phyloP scores from a whole-genome alignment of 2,113 vertebrate species.

The Pseudorasbora parva region DNA sequence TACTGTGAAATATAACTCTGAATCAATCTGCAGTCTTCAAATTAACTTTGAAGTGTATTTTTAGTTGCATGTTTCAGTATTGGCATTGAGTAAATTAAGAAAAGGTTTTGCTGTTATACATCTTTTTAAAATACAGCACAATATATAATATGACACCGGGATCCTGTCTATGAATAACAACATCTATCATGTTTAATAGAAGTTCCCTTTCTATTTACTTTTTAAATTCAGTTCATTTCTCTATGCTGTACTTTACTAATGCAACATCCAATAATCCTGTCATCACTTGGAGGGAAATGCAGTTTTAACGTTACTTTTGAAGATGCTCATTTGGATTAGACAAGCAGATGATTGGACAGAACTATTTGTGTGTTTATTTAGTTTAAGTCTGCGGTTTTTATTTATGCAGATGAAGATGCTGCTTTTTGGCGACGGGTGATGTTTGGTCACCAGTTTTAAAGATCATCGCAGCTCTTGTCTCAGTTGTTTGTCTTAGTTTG shows the following conservation, averaged over 20 bases:
- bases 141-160: background rate
- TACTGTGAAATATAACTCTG: background rate
- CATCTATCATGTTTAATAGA: background rate
- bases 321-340: slow-evolving; percentile 21
- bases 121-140: background rate
- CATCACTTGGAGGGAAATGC: slow-evolving; percentile 8
- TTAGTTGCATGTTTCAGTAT: background rate
- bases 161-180: background rate
- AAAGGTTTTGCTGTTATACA: background rate
- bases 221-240: background rate
- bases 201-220: background rate
- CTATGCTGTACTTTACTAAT: background rate
- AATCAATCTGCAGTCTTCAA: background rate
- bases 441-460: slow-evolving; percentile 46
- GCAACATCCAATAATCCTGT: slow-evolving; percentile 8
- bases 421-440: slow-evolving; percentile 7
- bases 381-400: slow-evolving; percentile 33
- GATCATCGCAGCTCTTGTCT: slow-evolving; percentile 30
- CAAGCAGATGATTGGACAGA: slow-evolving; percentile 13
- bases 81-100: background rate
- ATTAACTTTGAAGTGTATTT: background rate
- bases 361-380: slow-evolving; percentile 7
- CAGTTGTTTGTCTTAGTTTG: slow-evolving; percentile 47
- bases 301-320: slow-evolving; percentile 13
- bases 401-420: slow-evolving; percentile 31